Conservation (phyloP, 1,140 invertebrate genomes). For the Antheraea pernyi region DNA sequence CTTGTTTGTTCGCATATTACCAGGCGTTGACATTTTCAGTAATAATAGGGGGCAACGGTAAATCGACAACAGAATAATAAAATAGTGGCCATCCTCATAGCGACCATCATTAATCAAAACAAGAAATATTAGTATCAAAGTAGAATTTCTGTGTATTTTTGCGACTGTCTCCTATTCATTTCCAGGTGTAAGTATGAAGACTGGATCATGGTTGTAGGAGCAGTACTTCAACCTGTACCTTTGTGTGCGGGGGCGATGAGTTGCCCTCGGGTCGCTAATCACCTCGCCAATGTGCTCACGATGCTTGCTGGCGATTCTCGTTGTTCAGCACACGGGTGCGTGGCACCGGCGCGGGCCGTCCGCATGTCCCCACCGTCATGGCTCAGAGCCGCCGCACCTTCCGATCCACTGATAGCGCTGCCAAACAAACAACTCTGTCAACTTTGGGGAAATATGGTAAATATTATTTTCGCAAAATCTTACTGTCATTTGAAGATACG, state of each 20-base stretch:
- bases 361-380: conserved; percentile 89
- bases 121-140: no score
- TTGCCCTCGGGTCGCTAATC: conserved; percentile 79
- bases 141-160: no score
- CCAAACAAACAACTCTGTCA: conserved; percentile 85
- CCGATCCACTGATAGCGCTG: conserved; percentile 85
- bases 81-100: no score
- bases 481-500: no score
- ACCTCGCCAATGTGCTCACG: conserved; percentile 61
- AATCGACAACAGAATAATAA: no score
- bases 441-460: conserved; percentile 90
- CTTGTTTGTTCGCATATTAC: no score
- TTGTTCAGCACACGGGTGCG: conserved; percentile 88
- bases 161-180: background rate
- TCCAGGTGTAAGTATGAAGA: conserved; percentile 87
- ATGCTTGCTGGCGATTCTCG: conserved; percentile 80
- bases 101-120: no score
- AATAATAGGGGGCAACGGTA: no score
- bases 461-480: background rate
- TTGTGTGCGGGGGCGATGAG: conserved; percentile 86
- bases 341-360: conserved; percentile 87
- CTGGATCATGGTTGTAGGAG: conserved; percentile 87
- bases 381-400: conserved; percentile 88
- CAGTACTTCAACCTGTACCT: conserved; percentile 90
- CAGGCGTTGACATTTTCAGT: no score